Conservation (phyloP, 92 coral and sea anemone genomes). For the Micromussa lordhowensis region DNA sequence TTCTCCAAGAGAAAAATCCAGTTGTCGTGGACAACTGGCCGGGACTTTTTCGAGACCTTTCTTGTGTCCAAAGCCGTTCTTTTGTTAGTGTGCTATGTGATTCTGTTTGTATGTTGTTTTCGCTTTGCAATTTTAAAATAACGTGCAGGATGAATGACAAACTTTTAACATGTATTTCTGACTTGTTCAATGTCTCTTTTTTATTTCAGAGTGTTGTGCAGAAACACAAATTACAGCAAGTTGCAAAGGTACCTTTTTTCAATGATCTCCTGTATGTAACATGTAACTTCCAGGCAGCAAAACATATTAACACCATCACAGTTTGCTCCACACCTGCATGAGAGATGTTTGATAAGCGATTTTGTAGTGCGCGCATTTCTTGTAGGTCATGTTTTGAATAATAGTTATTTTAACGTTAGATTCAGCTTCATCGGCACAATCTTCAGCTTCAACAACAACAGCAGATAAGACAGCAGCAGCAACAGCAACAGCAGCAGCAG, state of each 20-base stretch:
- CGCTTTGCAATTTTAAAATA: background rate
- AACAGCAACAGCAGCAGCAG: constrained; percentile 54
- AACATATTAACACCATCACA: background rate
- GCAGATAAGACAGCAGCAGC: constrained; percentile 58
- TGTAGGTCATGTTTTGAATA: background rate
- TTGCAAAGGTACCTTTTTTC: constrained; percentile 51
- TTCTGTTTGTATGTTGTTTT: background rate
- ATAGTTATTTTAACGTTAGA: constrained; percentile 3
- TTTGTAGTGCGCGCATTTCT: background rate
- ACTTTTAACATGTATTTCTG: background rate
- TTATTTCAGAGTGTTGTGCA: constrained; percentile 61
- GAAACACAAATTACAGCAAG: constrained; percentile 61
- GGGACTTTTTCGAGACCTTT: too few relatives aligned
- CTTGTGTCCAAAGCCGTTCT: too few relatives aligned
- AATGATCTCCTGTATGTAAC: background rate
- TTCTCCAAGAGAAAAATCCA: too few relatives aligned
- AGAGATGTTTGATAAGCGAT: too few relatives aligned
- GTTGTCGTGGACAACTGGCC: too few relatives aligned
- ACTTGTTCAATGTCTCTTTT: background rate
- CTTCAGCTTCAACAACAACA: constrained; percentile 39
- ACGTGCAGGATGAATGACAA: background rate
- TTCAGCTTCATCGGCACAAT: constrained; percentile 56
- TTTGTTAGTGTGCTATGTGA: background rate
- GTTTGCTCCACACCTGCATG: too few relatives aligned
- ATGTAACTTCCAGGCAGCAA: too few relatives aligned